Evolutionary conservation across 2,888 invertebrate genomes (phyloP), one percentile per base, ranked within the genome.

Genomic region (Eudasyphora cyanicolor): DNA sequence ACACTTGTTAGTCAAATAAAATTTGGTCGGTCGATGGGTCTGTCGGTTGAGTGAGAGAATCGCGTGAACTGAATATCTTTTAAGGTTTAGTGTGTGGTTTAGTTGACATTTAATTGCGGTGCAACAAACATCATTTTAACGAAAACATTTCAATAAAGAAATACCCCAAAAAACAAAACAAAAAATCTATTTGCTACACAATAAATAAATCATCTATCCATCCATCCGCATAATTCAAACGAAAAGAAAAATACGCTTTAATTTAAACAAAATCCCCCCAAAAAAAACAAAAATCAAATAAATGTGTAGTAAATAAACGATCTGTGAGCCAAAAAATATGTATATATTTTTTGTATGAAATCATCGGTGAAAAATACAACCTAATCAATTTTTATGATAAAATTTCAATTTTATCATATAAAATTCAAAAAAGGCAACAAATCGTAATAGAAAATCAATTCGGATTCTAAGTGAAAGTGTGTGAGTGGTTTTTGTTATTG

Each of bases 21-120:
- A 24, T 69, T 8, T 14, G n/a, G 1, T 32, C 8, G 17, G 0
- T 60, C n/a, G 24, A 12, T 19, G 3, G n/a, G 32, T 17, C 21
- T 70, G 17, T 82, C 42, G 21, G 57, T 83, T 57, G 70, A 74
- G 80, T 57, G 70, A 74, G 80, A 79, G 76, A 81, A 67, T 62
- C 71, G n/a, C 45, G 74, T 81, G 51, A 14, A n/a, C 24, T 29
- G 29, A 35, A 38, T 67, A 67, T 64, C 21, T 67, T 67, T 67
- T 67, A 42, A 38, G 67, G 19, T 81, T 84, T 62, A 84, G 84
- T 67, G 42, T 67, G 24, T 24, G 67, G 19, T 81, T 84, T 62
- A 84, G 84, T 84, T 81, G 78, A 69, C 54, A 76, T 84, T 76
- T 78, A 79, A 73, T 73, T 78, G 75, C 76, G 73, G 62, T 75